These are phyloP conservation scores for Notothenia rossii DNA, from an alignment of 2,113 vertebrate species.

Conservation along the genomic window DNA sequence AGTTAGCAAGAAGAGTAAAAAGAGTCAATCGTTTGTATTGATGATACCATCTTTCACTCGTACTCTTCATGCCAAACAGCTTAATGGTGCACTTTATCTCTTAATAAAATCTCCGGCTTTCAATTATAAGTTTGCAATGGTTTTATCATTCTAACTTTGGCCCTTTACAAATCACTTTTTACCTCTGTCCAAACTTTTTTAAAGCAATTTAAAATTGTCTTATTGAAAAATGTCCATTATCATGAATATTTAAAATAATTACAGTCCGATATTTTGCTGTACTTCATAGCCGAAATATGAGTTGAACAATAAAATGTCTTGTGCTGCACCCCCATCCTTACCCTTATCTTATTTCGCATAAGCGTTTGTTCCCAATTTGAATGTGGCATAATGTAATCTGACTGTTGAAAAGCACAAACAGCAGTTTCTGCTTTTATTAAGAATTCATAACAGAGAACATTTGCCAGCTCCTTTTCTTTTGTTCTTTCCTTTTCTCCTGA, in stretches of 20 bases:
- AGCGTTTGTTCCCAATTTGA: not conserved
- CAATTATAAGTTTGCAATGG: not conserved
- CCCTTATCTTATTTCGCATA: not conserved
- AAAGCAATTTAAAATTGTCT: not conserved
- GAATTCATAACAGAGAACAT: not conserved
- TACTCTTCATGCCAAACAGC: not conserved
- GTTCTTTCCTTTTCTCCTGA: not conserved
- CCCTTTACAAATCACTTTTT: not conserved
- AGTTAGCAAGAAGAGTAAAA: not conserved
- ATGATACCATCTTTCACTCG: not conserved
- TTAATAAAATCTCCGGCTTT: not conserved
- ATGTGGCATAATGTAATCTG: not conserved
- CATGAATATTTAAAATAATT: conserved; percentile 18
- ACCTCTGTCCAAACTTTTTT: conserved; percentile 2
- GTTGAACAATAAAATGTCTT: conserved; percentile 5
- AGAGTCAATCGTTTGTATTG: not conserved
- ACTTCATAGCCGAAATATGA: not conserved
- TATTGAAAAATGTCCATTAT: conserved; percentile 1
- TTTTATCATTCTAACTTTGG: not conserved
- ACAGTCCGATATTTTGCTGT: not conserved
- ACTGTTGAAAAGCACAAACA: not conserved
- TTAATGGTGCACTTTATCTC: not conserved
- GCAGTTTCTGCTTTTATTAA: not conserved
- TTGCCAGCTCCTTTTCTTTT: not conserved
- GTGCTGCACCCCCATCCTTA: not conserved